These are phyloP conservation scores for Aphelenchoides bicaudatus DNA, from an alignment of 2,888 invertebrate species.

Conservation along the genomic window DNA sequence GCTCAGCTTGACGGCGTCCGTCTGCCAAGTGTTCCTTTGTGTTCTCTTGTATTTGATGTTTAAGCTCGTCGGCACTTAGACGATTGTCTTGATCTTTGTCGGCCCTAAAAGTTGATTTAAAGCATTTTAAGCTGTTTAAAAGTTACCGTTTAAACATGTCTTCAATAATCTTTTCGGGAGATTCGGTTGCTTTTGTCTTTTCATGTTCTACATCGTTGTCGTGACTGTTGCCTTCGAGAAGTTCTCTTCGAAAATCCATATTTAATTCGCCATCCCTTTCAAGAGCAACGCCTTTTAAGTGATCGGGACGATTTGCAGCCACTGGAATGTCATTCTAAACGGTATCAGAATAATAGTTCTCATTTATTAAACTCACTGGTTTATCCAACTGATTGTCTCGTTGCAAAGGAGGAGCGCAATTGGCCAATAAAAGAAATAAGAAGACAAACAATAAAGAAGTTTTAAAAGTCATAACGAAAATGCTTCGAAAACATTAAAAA, in stretches of 20 bases:
- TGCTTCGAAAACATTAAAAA: too few species aligned
- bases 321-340: too few species aligned
- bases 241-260: slow-evolving; percentile 63
- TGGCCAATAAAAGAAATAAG: too few species aligned
- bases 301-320: slow-evolving; percentile 44
- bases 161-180: slow-evolving; percentile 53
- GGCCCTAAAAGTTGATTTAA: slow-evolving; percentile 52
- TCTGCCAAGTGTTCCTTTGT: slow-evolving; percentile 62
- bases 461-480: too few species aligned
- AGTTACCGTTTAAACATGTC: slow-evolving; percentile 61
- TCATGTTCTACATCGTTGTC: slow-evolving; percentile 45
- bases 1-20: slow-evolving; percentile 59
- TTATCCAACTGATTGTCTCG: too few species aligned
- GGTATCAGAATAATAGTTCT: too few species aligned
- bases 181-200: slow-evolving; percentile 33
- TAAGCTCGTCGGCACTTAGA: slow-evolving; percentile 60
- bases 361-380: too few species aligned
- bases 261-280: slow-evolving; percentile 65
- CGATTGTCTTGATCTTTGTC: slow-evolving; percentile 60
- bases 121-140: slow-evolving; percentile 7
- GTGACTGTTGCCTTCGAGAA: slow-evolving; percentile 61
- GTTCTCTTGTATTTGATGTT: slow-evolving; percentile 61
- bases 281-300: slow-evolving; percentile 63
- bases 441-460: too few species aligned
- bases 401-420: too few species aligned